Base-by-base conservation (phyloP, 1,140 invertebrate species). In the Platyura marginata region DNA sequence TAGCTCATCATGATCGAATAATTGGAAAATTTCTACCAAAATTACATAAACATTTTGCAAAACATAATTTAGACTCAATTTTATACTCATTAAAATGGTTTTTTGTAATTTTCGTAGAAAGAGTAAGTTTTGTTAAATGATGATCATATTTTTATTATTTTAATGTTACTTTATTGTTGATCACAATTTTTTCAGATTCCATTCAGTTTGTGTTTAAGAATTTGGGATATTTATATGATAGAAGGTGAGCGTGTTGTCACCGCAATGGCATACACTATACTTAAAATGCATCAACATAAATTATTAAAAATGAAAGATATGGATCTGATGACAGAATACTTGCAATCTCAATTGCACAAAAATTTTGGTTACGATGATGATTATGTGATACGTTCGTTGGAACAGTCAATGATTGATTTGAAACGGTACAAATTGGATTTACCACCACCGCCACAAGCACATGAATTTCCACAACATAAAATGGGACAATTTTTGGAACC, bases 81-180 rank as follows among this genome's bases (percentile, higher is more conserved):
- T 69, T 96, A 19, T 95, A 95, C 62, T 87, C 90, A 23, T 68
- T 96, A 21, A 95, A 97, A 63, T 97, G 93, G 92, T 97, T 94
- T 69, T 92, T 98, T 61, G 91, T 96, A 53, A 95, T 93, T 63
- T 98, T 97, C 65, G 74, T 97, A 48, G 94, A 97, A 66, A n/a
- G n/a, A n/a, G n/a, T n/a, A n/a, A n/a, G n/a, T n/a, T n/a, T n/a
- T n/a, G n/a, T n/a, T 69, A 38, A 11, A 38, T 38, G 10, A 16
- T 9, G 16, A 38, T 38, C 36, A 38, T 10, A 38, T 38, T 10
- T 32, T 32, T 9, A 32, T 32, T 32, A 9, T 32, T 16, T 10
- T 38, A 10, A 38, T 8, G 16, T 38, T 38, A 18, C 16, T 10
- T 38, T 38, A 9, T 11, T 13, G 8, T 38, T 38, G 8, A 8